Percentiles rank a stretch among this genome's conserved stretches.
Conservation (phyloP, 37 sponge, comb jelly and placozoan genomes). For the Beroe forskalii region DNA sequence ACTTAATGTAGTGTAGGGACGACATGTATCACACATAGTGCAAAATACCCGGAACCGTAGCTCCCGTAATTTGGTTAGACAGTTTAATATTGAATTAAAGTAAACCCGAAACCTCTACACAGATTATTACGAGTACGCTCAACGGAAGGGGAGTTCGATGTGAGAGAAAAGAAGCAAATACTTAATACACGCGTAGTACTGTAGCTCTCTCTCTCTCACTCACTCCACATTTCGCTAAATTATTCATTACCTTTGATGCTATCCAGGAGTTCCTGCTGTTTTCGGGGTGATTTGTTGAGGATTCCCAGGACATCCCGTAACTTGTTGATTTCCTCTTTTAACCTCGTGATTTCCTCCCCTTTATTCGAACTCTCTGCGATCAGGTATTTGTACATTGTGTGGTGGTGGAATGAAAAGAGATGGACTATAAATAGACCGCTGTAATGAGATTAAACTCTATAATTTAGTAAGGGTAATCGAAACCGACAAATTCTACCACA, state of each 20-base stretch:
- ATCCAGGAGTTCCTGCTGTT: slow-evolving; percentile 55
- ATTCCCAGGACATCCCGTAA: slow-evolving; percentile 64
- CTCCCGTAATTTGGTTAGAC: background rate
- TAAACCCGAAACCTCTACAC: no score
- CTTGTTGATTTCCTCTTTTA: slow-evolving; percentile 65
- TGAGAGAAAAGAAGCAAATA: no score
- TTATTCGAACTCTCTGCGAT: slow-evolving; percentile 22
- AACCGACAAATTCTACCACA: no score
- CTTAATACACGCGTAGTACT: no score
- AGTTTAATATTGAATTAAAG: background rate
- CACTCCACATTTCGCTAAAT: no score
- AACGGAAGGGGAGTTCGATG: no score
- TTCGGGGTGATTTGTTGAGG: slow-evolving; percentile 62
- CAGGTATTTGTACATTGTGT: background rate
- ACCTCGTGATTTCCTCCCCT: slow-evolving; percentile 48
- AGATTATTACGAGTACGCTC: no score
- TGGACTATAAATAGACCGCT: no score
- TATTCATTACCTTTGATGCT: slow-evolving; percentile 64
- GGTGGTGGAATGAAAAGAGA: background rate
- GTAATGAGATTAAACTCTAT: no score
- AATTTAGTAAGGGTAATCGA: no score
- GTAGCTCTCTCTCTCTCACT: no score
- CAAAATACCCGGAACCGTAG: no score
- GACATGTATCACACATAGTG: background rate
- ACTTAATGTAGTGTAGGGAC: background rate